phyloP scores from a whole-genome alignment of 2,797 vertebrate genomes.

The Myripristis murdjan region DNA sequence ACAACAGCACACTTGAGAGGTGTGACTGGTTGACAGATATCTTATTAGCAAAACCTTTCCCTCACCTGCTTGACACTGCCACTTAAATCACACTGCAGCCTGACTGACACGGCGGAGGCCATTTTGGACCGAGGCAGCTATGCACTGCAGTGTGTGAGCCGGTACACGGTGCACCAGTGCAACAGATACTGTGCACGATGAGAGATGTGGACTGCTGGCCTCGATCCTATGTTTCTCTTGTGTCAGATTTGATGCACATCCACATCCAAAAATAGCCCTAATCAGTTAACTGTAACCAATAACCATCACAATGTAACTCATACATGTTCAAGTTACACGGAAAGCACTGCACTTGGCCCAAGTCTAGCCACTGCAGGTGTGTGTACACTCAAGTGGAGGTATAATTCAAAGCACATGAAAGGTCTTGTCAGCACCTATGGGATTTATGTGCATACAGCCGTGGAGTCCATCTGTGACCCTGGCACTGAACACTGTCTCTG shows the following conservation, averaged over 20 bases:
- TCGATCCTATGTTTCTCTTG: not conserved
- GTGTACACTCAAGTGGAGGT: conserved; percentile 46
- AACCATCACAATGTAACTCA: no score
- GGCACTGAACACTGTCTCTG: conserved; percentile 50
- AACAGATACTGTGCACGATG: not conserved
- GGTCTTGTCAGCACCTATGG: conserved; percentile 77
- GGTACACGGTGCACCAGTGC: not conserved
- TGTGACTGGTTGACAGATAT: conserved; percentile 34
- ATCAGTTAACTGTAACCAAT: not conserved
- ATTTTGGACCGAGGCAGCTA: not conserved
- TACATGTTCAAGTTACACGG: not conserved
- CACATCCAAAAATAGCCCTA: not conserved
- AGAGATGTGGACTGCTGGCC: not conserved
- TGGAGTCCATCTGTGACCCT: conserved; percentile 57
- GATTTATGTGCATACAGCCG: conserved; percentile 81
- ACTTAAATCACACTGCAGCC: conserved; percentile 52
- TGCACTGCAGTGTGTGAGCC: conserved; percentile 3
- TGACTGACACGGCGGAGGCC: conserved; percentile 8
- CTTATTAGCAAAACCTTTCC: conserved; percentile 53
- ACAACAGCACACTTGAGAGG: conserved; percentile 1
- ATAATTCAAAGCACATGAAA: conserved; percentile 82
- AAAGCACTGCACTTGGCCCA: not conserved
- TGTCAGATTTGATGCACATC: not conserved
- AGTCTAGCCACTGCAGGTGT: conserved; percentile 16
- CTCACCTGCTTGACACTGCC: conserved; percentile 23